phyloP scores from a whole-genome alignment of 2,888 invertebrate genomes.

The Bedellia somnulentella region DNA sequence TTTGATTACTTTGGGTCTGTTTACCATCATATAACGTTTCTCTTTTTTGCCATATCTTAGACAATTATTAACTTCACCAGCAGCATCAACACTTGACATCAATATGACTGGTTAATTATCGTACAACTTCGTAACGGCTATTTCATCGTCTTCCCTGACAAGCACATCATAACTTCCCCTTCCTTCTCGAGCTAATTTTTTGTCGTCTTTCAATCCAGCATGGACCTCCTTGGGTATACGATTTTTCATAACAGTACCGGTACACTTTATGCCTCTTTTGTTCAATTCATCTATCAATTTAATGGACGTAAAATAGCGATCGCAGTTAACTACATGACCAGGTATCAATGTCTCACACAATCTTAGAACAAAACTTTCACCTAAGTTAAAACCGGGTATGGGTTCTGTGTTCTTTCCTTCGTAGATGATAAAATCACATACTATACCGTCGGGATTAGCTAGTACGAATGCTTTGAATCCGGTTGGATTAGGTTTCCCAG shows the following conservation, averaged over 20 bases:
- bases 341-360: background rate
- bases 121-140: slow-evolving; percentile 9
- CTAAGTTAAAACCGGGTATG: background rate
- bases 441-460: slow-evolving; percentile 8
- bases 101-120: slow-evolving; percentile 10
- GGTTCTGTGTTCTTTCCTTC: background rate
- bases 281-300: background rate
- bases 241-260: background rate
- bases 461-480: slow-evolving; percentile 12
- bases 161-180: slow-evolving; percentile 8
- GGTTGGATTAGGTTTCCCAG: slow-evolving; percentile 10
- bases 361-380: no score
- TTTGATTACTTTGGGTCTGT: slow-evolving; percentile 8
- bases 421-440: background rate
- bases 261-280: background rate
- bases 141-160: slow-evolving; percentile 6
- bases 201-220: slow-evolving; percentile 2
- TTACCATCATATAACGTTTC: slow-evolving; percentile 5
- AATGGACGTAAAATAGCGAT: background rate
- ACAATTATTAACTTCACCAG: slow-evolving; percentile 8
- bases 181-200: slow-evolving; percentile 2
- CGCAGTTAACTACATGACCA: background rate
- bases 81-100: slow-evolving; percentile 8
- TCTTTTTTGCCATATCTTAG: slow-evolving; percentile 6
- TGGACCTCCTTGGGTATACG: background rate